Conservation (phyloP, 2,113 vertebrate species). For the Neodontobutis hainanensis region DNA sequence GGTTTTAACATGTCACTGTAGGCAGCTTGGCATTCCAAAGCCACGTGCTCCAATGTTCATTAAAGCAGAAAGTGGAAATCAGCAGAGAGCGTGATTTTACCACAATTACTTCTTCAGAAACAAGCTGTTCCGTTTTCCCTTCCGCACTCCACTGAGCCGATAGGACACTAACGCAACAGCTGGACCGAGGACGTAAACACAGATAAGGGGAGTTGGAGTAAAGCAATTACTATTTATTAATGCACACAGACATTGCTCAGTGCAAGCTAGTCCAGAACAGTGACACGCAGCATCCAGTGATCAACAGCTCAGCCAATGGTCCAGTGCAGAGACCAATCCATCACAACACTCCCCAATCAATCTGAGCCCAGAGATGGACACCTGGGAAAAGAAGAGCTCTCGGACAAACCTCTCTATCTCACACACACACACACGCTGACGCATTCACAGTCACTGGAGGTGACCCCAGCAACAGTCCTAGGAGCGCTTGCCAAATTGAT, state of each 20-base stretch:
- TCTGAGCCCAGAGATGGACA: conserved; percentile 44
- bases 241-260: background rate
- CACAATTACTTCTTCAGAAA: conserved; percentile 15
- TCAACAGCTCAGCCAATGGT: conserved; percentile 40
- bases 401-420: conserved; percentile 29
- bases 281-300: conserved; percentile 48
- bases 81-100: conserved; percentile 7
- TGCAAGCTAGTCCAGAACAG: conserved; percentile 20
- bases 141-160: background rate
- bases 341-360: conserved; percentile 56
- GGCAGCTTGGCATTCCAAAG: conserved; percentile 4
- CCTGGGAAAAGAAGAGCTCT: conserved; percentile 27
- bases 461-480: conserved; percentile 27
- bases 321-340: conserved; percentile 46
- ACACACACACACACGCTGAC: conserved; percentile 25
- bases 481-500: conserved; percentile 50
- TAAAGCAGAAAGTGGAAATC: conserved; percentile 22
- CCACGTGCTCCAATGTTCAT: conserved; percentile 5
- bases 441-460: conserved; percentile 37
- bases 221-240: conserved; percentile 38
- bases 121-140: background rate
- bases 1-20: background rate
- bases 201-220: conserved; percentile 17
- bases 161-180: conserved; percentile 26
- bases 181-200: conserved; percentile 20